Evolutionary conservation across 1,140 invertebrate genomes (phyloP).

Genomic region (Philaenus spumarius): DNA sequence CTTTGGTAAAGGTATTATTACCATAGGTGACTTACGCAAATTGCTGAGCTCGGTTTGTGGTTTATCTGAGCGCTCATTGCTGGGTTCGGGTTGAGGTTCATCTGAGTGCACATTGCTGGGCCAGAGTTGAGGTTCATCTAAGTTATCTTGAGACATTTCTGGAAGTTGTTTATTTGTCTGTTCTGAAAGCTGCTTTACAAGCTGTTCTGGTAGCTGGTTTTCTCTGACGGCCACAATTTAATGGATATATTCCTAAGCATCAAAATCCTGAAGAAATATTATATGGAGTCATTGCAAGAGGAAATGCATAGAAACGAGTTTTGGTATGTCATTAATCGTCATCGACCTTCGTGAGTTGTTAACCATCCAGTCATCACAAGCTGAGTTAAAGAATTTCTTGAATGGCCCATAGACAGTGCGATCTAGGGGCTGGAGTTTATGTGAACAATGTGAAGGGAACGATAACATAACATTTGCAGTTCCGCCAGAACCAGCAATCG

Average conservation of each 20-base stretch:
- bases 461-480: constrained; percentile 30
- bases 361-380: constrained; percentile 40
- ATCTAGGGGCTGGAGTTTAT: constrained; percentile 39
- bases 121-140: background rate
- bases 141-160: background rate
- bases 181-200: constrained; percentile 33
- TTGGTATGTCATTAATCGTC: constrained; percentile 43
- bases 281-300: constrained; percentile 35
- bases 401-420: constrained; percentile 38
- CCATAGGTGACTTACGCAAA: constrained; percentile 11
- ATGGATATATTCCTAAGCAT: constrained; percentile 34
- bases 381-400: constrained; percentile 36
- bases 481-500: constrained; percentile 21
- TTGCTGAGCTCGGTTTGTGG: constrained; percentile 12
- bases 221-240: constrained; percentile 33
- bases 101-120: background rate
- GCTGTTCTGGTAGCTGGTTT: constrained; percentile 35
- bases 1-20: constrained; percentile 10
- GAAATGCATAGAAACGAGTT: constrained; percentile 35
- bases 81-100: background rate
- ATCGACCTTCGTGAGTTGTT: constrained; percentile 42
- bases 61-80: background rate
- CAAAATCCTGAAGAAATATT: constrained; percentile 35
- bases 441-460: constrained; percentile 31
- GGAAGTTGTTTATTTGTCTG: constrained; percentile 5